These are phyloP conservation scores for Solea senegalensis DNA, from an alignment of 2,113 vertebrate species.

Conservation along the genomic window DNA sequence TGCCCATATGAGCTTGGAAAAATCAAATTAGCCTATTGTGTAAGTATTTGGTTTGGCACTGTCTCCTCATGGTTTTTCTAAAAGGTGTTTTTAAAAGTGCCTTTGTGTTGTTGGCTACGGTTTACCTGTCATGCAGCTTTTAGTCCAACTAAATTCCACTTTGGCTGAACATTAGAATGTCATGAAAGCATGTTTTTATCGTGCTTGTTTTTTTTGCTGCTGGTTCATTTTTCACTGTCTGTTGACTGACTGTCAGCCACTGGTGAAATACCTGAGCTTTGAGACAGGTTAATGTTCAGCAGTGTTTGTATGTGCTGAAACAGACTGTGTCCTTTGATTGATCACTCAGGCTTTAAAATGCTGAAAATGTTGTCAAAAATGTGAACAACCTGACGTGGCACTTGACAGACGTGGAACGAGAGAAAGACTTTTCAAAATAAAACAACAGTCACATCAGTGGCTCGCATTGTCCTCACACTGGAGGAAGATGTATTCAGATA, in stretches of 20 bases:
- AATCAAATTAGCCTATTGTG: constrained; percentile 29
- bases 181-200: background rate
- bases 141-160: background rate
- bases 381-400: background rate
- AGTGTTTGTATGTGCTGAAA: background rate
- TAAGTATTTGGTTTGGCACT: constrained; percentile 53
- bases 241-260: no score
- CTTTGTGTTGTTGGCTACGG: background rate
- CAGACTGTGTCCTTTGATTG: constrained; percentile 1
- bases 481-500: no score
- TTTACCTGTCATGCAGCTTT: constrained; percentile 40
- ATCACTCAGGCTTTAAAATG: background rate
- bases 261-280: background rate
- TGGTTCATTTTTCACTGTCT: no score
- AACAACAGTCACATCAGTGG: no score
- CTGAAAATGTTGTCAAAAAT: constrained; percentile 9
- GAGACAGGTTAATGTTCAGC: no score
- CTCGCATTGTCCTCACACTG: no score
- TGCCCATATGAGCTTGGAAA: constrained; percentile 1
- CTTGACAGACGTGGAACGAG: background rate
- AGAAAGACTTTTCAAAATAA: background rate
- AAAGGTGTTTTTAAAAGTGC: background rate
- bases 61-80: constrained; percentile 2
- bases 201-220: background rate
- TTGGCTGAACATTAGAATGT: background rate